Evolutionary conservation across 2,888 invertebrate species (phyloP).

Genomic region (Adineta ricciae): DNA sequence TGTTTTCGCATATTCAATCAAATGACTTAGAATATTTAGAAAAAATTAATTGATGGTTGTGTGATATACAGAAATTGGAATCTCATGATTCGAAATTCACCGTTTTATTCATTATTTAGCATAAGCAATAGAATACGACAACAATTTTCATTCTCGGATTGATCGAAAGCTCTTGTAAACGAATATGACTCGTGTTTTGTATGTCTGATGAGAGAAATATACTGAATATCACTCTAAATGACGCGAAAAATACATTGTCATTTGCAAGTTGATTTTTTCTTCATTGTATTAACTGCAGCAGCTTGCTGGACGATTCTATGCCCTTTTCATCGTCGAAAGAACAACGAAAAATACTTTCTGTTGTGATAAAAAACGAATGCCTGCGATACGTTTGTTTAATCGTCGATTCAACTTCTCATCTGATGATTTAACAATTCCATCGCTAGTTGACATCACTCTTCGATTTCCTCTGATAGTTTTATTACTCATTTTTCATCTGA

Average conservation of each 20-base stretch:
- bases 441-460: not conserved
- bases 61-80: not conserved
- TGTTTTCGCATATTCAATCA: constrained; percentile 29
- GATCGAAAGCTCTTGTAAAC: too few species aligned
- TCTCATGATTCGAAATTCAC: not conserved
- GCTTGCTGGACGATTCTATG: too few species aligned
- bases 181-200: too few species aligned
- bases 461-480: not conserved
- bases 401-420: not conserved
- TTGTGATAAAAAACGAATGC: not conserved
- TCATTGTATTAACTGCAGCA: too few species aligned
- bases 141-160: too few species aligned
- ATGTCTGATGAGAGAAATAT: not conserved
- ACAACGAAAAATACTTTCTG: not conserved
- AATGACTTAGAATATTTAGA: constrained; percentile 30
- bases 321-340: not conserved
- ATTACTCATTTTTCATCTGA: not conserved
- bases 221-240: too few species aligned
- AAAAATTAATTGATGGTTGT: not conserved
- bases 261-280: too few species aligned
- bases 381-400: not conserved
- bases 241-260: too few species aligned
- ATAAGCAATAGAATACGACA: too few species aligned
- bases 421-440: constrained; percentile 6
- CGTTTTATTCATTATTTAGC: too few species aligned